A percentile compares a stretch with the other conserved stretches of the same genome.
Evolutionary conservation across 2,113 vertebrate species (phyloP).

Genomic region (Okapia johnstoni): DNA sequence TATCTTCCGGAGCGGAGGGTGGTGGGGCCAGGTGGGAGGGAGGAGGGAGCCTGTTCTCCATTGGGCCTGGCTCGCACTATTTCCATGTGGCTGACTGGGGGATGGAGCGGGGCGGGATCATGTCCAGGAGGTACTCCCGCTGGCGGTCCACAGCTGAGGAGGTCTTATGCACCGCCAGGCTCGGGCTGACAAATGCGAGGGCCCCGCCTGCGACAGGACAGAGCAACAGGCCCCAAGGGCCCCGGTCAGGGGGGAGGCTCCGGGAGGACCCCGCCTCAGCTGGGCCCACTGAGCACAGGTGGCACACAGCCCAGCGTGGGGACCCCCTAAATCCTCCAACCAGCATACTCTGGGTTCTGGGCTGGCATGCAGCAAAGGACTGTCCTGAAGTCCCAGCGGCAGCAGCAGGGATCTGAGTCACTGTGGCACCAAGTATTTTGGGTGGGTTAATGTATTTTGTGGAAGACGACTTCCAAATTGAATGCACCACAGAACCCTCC

Average conservation of each 20-base stretch:
- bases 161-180: slow-evolving; percentile 91
- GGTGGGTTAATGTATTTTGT: neutral
- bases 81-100: slow-evolving; percentile 98
- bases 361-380: neutral
- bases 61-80: slow-evolving; percentile 80
- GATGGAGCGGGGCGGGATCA: slow-evolving; percentile 97
- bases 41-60: slow-evolving; percentile 63
- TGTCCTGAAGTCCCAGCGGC: neutral
- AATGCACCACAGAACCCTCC: neutral
- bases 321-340: neutral
- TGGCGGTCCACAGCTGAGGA: slow-evolving; percentile 93
- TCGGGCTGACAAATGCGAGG: slow-evolving; percentile 93
- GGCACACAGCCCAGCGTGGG: neutral
- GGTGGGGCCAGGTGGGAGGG: slow-evolving; percentile 61
- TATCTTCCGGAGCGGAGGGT: neutral
- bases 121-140: slow-evolving; percentile 97
- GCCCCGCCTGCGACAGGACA: slow-evolving; percentile 85
- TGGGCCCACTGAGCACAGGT: neutral
- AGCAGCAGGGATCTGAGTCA: neutral
- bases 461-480: neutral
- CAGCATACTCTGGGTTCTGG: neutral
- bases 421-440: neutral
- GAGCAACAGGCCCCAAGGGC: rapidly evolving
- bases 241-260: neutral
- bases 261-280: neutral